Evolutionary conservation across 2,888 invertebrate species (phyloP).

Genomic region (Agapetus fuscipes): DNA sequence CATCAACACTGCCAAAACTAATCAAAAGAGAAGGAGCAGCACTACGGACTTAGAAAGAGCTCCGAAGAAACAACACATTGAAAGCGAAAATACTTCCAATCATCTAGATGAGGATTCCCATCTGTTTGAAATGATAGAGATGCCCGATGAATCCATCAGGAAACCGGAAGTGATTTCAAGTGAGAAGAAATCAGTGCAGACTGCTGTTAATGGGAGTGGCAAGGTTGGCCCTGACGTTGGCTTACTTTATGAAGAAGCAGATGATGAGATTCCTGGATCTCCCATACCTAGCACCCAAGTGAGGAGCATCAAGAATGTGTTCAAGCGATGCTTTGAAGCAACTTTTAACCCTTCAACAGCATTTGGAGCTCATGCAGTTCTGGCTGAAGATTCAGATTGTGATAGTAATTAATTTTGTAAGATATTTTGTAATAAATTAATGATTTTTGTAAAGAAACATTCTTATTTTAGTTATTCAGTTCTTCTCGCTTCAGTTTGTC

Average conservation of each 20-base stretch:
- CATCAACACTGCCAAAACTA: conserved; percentile 24
- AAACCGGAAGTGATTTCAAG: neutral
- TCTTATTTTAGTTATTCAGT: no score
- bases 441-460: no score
- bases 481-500: no score
- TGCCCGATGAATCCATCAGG: conserved; percentile 32
- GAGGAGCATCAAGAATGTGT: conserved; percentile 47
- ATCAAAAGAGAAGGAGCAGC: conserved; percentile 33
- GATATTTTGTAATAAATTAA: neutral
- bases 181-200: neutral
- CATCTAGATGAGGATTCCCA: conserved; percentile 42
- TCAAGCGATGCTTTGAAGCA: conserved; percentile 62
- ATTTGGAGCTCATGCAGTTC: conserved; percentile 29
- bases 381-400: conserved; percentile 66
- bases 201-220: conserved; percentile 8
- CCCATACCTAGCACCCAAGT: conserved; percentile 49
- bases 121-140: conserved; percentile 40
- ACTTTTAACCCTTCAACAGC: conserved; percentile 49
- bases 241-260: conserved; percentile 18
- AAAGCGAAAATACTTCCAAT: conserved; percentile 28
- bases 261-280: conserved; percentile 48
- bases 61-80: conserved; percentile 36
- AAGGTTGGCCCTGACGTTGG: conserved; percentile 21
- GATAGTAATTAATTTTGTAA: conserved; percentile 26
- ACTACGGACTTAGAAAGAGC: conserved; percentile 23